A percentile compares a stretch with the other conserved stretches of the same genome.
phyloP scores from a whole-genome alignment of 2,113 vertebrate genomes.

The Caranx melampygus region DNA sequence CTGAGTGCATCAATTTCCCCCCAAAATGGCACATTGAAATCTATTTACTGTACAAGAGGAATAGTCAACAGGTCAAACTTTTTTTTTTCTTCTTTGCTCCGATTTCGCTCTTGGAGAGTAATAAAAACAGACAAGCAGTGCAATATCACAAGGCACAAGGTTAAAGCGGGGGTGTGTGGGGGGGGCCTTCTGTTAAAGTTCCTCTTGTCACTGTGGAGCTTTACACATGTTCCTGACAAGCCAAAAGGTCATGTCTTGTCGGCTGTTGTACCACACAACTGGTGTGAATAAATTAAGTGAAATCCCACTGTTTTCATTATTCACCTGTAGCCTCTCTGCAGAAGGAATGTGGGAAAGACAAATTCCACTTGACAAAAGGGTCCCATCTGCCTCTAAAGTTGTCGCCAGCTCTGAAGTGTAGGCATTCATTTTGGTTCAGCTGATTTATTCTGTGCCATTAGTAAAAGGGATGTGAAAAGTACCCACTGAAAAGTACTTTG shows the following conservation, averaged over 20 bases:
- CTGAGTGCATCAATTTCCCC: too few species aligned
- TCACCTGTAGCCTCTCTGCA: slow-evolving; percentile 4
- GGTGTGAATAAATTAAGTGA: slow-evolving; percentile 15
- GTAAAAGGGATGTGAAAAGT: neutral
- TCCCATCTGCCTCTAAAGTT: neutral
- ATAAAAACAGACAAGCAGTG: slow-evolving; percentile 56
- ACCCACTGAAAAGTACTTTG: neutral
- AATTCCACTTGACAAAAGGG: neutral
- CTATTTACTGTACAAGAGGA: slow-evolving; percentile 36
- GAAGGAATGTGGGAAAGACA: neutral
- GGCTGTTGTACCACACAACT: neutral
- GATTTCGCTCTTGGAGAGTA: slow-evolving; percentile 53
- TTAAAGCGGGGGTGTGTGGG: slow-evolving; percentile 15
- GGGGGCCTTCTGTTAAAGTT: slow-evolving; percentile 24
- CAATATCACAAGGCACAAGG: slow-evolving; percentile 41
- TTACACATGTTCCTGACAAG: slow-evolving; percentile 21
- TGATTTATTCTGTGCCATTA: neutral
- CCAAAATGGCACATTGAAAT: neutral
- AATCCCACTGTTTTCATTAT: neutral
- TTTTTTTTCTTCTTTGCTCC: slow-evolving; percentile 54
- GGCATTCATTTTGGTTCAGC: neutral
- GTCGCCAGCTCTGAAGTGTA: too few species aligned
- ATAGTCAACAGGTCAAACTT: slow-evolving; percentile 66
- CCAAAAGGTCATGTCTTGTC: slow-evolving; percentile 56
- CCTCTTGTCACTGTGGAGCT: slow-evolving; percentile 35